Evolutionary conservation across 1,140 invertebrate species (phyloP).

Genomic region (Carposina sasakii): DNA sequence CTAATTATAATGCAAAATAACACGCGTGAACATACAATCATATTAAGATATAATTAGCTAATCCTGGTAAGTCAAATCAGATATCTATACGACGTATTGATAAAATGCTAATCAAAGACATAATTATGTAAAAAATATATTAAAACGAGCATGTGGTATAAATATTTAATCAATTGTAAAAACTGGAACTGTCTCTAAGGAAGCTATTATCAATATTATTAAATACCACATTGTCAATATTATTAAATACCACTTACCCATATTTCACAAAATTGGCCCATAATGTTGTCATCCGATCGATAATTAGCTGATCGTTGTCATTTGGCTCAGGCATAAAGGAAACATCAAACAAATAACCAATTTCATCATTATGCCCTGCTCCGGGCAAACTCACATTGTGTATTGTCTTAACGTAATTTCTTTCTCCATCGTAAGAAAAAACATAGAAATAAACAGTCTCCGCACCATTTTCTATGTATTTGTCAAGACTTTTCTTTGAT

Average conservation of each 20-base stretch:
- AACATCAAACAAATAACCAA: slow-evolving; percentile 37
- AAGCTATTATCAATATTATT: neutral
- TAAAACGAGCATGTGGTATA: neutral
- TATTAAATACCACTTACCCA: too few species aligned
- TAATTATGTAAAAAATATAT: neutral
- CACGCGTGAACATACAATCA: too few species aligned
- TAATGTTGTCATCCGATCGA: slow-evolving; percentile 28
- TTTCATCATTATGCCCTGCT: slow-evolving; percentile 30
- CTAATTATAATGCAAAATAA: too few species aligned
- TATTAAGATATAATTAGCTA: too few species aligned
- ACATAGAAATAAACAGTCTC: slow-evolving; percentile 26
- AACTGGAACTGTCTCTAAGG: neutral
- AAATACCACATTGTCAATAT: too few species aligned
- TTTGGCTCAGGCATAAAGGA: slow-evolving; percentile 15
- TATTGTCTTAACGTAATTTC: slow-evolving; percentile 26
- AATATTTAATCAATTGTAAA: neutral
- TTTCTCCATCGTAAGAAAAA: slow-evolving; percentile 30
- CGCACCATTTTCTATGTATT: slow-evolving; percentile 24
- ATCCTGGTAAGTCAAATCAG: too few species aligned
- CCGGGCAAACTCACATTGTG: slow-evolving; percentile 25
- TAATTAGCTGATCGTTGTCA: slow-evolving; percentile 22
- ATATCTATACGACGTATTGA: neutral
- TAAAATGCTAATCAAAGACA: neutral
- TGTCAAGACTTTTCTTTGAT: slow-evolving; percentile 19
- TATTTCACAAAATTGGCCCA: slow-evolving; percentile 39